These are phyloP conservation scores for Hirundo rustica DNA, from an alignment of 2,797 vertebrate species.

Conservation along the genomic window DNA sequence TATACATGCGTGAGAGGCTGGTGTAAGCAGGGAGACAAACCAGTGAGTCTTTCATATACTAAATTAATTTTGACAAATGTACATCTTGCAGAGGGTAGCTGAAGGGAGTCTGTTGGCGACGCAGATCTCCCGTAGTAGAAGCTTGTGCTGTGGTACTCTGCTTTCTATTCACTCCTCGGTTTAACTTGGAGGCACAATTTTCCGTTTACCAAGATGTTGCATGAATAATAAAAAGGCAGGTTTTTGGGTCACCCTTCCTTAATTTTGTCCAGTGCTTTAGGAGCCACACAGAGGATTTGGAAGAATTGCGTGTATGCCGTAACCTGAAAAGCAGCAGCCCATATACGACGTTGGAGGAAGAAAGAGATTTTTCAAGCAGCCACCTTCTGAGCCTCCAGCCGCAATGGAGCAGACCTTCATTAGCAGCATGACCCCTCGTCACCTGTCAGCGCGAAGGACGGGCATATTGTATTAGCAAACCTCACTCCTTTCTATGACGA, in stretches of 20 bases:
- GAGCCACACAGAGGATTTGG: not conserved
- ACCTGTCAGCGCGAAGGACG: constrained; percentile 15
- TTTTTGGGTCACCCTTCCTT: not conserved
- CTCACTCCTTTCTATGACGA: constrained; percentile 28
- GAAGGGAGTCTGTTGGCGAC: not conserved
- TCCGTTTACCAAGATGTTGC: constrained; percentile 8
- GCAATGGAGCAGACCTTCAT: constrained; percentile 48
- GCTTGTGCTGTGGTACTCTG: not conserved
- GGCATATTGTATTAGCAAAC: constrained; percentile 53
- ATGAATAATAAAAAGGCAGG: not conserved
- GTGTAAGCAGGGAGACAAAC: constrained; percentile 12
- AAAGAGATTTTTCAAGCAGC: constrained; percentile 37
- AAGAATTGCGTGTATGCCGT: not conserved
- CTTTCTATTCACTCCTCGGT: not conserved
- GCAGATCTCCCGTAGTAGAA: not conserved
- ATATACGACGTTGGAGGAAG: not conserved
- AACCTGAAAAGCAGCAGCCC: not conserved
- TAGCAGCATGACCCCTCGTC: constrained; percentile 61
- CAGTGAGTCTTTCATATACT: not conserved
- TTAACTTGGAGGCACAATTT: not conserved
- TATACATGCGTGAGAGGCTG: not conserved
- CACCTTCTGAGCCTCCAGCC: constrained; percentile 39
- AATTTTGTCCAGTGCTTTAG: constrained; percentile 1
- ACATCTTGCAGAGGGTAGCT: constrained; percentile 18
- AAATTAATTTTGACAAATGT: constrained; percentile 51